Base-by-base conservation (phyloP, 1,140 invertebrate genomes). In the Hormaphis cornu region DNA sequence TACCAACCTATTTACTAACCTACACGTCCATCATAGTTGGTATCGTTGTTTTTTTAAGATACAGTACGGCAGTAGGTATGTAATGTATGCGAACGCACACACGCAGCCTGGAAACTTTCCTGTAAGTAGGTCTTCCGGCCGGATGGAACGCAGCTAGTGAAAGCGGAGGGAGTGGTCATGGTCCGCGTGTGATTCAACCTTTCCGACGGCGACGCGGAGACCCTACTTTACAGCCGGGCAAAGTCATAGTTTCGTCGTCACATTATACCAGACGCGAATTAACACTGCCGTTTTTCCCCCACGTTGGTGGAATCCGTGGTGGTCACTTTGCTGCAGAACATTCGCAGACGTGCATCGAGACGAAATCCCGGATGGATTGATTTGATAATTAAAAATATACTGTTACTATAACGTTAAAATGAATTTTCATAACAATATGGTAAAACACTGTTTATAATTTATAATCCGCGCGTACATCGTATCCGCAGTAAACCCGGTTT, bases 141-240 rank as follows among this genome's bases (percentile, higher is more conserved):
- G 61, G 61, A 66, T 66, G 61, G 61, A 66, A 66, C 61, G 44
- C 12, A 66, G 61, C 44, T 14, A 66, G 61, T 66, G 61, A 66
- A 66, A 66, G 61, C 61, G 61, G 44, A 66, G 61, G 61, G 61
- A 66, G 61, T 66, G 61, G 61, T 66, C 61, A 66, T 48, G 61
- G 44, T 66, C 44, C 20, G n/a, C n/a, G 44, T 66, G 44, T 50
- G 61, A 66, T 66, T 66, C 44, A 66, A 66, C 40, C 61, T 66
- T 44, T 48, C 50, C 58, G 9, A 44, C 5, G 28, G 44, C 22
- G 14, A 24, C 56, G 22, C 54, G n/a, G n/a, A 58, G 40, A 63
- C 40, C n/a, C 58, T 59, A 42, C 22, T 30, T 28, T 63, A 30
- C 46, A n/a, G n/a, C n/a, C n/a, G n/a, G n/a, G n/a, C n/a, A n/a